Percentiles rank a stretch among this genome's conserved stretches.
Conservation (phyloP, 2,797 vertebrate species). For the Orestias chungarensis region DNA sequence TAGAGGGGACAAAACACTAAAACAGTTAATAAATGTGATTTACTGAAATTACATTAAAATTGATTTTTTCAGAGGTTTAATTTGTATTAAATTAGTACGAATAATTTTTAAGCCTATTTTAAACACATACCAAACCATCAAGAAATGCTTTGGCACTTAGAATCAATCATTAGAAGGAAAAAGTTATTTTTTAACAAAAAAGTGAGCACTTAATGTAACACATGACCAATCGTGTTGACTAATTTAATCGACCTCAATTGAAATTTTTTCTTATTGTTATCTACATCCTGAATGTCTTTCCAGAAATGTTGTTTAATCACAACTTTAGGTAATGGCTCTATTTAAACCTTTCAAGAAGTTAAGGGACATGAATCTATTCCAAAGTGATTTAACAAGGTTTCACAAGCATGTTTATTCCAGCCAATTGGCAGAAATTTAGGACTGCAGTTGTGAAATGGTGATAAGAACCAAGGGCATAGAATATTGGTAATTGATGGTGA, state of each 20-base stretch:
- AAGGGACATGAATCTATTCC: background rate
- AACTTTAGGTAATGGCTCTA: background rate
- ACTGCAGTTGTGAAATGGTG: too few relatives aligned
- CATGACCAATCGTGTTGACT: background rate
- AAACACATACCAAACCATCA: background rate
- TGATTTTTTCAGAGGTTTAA: slow-evolving; percentile 27
- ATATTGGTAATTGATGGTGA: too few relatives aligned
- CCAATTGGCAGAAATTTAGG: too few relatives aligned
- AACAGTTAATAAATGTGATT: slow-evolving; percentile 14
- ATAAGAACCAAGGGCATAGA: too few relatives aligned
- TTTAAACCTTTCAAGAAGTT: background rate
- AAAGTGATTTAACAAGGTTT: background rate
- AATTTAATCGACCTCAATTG: background rate
- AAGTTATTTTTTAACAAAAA: background rate
- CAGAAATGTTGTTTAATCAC: background rate
- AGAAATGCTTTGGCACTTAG: background rate
- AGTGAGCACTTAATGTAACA: background rate
- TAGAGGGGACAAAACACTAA: slow-evolving; percentile 58
- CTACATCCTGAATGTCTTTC: background rate
- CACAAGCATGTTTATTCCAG: too few relatives aligned
- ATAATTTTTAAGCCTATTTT: background rate
- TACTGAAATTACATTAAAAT: slow-evolving; percentile 21
- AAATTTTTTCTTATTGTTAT: background rate
- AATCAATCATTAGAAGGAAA: background rate
- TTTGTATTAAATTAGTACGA: background rate